phyloP scores from a whole-genome alignment of 2,888 invertebrate species.

The Caenorhabditis macrosperma region DNA sequence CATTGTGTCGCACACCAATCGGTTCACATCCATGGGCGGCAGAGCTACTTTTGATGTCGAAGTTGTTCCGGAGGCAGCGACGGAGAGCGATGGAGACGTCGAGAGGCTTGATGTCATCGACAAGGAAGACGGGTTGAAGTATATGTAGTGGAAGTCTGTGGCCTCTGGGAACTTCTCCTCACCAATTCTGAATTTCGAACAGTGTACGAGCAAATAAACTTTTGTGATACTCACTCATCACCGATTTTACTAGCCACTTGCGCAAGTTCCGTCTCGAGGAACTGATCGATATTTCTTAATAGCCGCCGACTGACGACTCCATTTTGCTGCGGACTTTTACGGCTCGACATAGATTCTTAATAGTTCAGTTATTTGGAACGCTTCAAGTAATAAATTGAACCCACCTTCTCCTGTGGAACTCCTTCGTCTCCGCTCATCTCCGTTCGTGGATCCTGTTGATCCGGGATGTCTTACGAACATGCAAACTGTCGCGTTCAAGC shows the following conservation, averaged over 20 bases:
- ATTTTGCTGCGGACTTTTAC: slow-evolving; percentile 14
- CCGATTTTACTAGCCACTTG: slow-evolving; percentile 66
- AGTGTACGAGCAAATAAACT: not conserved
- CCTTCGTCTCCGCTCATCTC: not conserved
- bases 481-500: slow-evolving; percentile 90
- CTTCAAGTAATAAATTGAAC: not conserved
- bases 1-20: slow-evolving; percentile 74
- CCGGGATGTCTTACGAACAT: slow-evolving; percentile 84
- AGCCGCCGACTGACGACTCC: slow-evolving; percentile 62
- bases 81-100: slow-evolving; percentile 33
- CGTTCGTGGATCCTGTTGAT: not conserved
- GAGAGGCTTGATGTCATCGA: slow-evolving; percentile 72
- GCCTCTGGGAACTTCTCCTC: slow-evolving; percentile 45
- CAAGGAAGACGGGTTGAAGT: slow-evolving; percentile 77
- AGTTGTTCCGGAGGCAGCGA: slow-evolving; percentile 31
- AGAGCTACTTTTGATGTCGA: slow-evolving; percentile 43
- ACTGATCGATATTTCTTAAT: slow-evolving; percentile 69
- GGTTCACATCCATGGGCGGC: slow-evolving; percentile 64
- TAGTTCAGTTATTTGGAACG: too few relatives aligned
- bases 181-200: slow-evolving; percentile 21
- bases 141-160: slow-evolving; percentile 77
- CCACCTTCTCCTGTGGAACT: slow-evolving; percentile 4
- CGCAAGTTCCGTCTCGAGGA: slow-evolving; percentile 70
- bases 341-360: slow-evolving; percentile 10
- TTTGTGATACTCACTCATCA: slow-evolving; percentile 60